These are phyloP conservation scores for Natator depressus DNA, from an alignment of 2,113 vertebrate species.

Conservation along the genomic window DNA sequence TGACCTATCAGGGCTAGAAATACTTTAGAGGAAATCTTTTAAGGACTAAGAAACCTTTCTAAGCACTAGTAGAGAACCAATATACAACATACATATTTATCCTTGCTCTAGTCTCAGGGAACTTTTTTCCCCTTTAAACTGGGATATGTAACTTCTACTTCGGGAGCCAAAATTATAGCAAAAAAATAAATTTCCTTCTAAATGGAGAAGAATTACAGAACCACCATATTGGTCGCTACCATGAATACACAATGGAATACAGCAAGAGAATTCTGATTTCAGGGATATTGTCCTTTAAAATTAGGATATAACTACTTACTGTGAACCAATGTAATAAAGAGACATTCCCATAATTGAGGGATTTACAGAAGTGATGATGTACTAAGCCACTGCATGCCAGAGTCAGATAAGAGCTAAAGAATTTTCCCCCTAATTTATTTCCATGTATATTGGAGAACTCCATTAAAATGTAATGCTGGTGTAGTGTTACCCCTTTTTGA, in stretches of 20 bases:
- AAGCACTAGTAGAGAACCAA: not conserved
- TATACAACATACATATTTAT: not conserved
- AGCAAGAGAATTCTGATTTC: not conserved
- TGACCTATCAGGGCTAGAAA: not conserved
- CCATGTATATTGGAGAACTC: not conserved
- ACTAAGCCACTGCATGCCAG: not conserved
- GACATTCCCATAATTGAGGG: not conserved
- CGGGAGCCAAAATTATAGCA: not conserved
- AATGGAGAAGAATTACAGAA: not conserved
- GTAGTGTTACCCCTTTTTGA: not conserved
- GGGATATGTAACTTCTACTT: not conserved
- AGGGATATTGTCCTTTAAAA: not conserved
- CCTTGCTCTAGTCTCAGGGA: not conserved
- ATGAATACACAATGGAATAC: not conserved
- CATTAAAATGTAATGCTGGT: not conserved
- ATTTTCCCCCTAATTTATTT: not conserved
- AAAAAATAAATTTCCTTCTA: not conserved
- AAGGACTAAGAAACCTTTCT: not conserved
- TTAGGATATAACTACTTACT: not conserved
- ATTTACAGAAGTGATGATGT: conserved; percentile 32
- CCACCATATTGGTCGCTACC: not conserved
- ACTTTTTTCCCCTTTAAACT: not conserved
- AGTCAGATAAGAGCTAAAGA: not conserved
- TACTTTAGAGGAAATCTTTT: not conserved
- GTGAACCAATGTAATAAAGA: not conserved